phyloP scores from a whole-genome alignment of 2,113 vertebrate genomes.

The Macquaria australasica region DNA sequence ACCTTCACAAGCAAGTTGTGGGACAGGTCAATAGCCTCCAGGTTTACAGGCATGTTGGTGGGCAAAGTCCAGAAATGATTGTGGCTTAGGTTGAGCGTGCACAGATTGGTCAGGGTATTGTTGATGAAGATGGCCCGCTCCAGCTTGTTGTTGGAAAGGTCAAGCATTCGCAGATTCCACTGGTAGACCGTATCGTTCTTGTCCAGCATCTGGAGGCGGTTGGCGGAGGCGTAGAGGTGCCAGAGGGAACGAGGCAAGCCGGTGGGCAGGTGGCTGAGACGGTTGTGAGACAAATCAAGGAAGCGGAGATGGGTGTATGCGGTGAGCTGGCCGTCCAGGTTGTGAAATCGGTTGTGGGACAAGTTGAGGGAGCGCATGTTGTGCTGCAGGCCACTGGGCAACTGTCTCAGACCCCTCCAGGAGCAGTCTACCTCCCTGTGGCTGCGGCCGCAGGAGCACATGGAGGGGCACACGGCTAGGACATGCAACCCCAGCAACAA shows the following conservation, averaged over 20 bases:
- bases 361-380: constrained; percentile 93
- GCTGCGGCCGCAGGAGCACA: constrained; percentile 90
- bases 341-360: constrained; percentile 90
- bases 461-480: constrained; percentile 88
- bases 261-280: constrained; percentile 88
- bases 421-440: constrained; percentile 95
- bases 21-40: constrained; percentile 91
- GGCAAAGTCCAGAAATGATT: constrained; percentile 97
- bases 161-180: constrained; percentile 93
- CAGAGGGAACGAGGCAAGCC: constrained; percentile 93
- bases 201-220: constrained; percentile 90
- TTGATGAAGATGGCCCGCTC: constrained; percentile 96
- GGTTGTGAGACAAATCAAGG: constrained; percentile 94
- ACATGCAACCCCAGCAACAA: constrained; percentile 81
- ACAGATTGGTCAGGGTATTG: constrained; percentile 91
- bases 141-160: constrained; percentile 92
- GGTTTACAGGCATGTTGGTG: constrained; percentile 92
- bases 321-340: constrained; percentile 89
- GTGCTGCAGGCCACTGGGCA: constrained; percentile 91
- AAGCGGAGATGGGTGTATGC: constrained; percentile 90
- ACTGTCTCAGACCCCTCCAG: constrained; percentile 87
- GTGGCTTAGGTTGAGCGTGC: constrained; percentile 91
- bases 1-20: constrained; percentile 92
- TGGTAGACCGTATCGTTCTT: constrained; percentile 96
- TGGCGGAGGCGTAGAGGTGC: constrained; percentile 90